Evolutionary conservation across 37 sponge, comb jelly and placozoan genomes (phyloP).

Genomic region (Axinella damicornis): DNA sequence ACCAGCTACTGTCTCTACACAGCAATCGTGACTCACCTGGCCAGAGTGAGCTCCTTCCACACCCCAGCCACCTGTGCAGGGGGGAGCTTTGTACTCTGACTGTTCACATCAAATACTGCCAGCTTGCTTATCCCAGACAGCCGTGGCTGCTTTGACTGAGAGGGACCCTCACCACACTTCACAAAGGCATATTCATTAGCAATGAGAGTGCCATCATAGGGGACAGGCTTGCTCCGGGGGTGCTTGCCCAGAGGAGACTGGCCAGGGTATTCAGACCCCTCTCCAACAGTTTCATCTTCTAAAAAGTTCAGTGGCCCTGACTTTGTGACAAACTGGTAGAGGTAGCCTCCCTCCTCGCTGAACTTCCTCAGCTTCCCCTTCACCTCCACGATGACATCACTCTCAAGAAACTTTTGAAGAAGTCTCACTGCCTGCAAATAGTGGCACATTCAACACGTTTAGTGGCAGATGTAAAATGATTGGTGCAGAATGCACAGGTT

Average conservation of each 20-base stretch:
- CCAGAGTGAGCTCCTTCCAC: slow-evolving; percentile 67
- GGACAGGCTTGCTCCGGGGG: neutral
- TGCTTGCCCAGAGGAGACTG: slow-evolving; percentile 1
- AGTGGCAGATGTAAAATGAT: too few relatives aligned
- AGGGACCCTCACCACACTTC: neutral
- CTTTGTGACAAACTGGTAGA: slow-evolving; percentile 72
- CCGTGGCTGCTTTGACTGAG: neutral
- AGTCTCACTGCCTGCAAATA: slow-evolving; percentile 30
- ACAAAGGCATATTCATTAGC: slow-evolving; percentile 53
- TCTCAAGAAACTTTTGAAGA: slow-evolving; percentile 63
- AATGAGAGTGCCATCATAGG: neutral
- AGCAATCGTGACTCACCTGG: slow-evolving; percentile 26
- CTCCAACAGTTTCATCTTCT: neutral
- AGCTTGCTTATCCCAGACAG: neutral
- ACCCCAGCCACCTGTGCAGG: slow-evolving; percentile 43
- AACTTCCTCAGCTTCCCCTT: slow-evolving; percentile 17
- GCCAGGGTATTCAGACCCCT: neutral
- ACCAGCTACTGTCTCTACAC: neutral
- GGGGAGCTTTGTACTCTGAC: neutral
- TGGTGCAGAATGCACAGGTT: too few relatives aligned
- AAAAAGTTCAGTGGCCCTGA: slow-evolving; percentile 65
- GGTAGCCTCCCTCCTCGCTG: slow-evolving; percentile 32
- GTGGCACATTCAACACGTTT: too few relatives aligned
- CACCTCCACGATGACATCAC: slow-evolving; percentile 67
- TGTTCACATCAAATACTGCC: neutral